Conservation (phyloP, 2,888 invertebrate genomes). For the Eulithis testata region DNA sequence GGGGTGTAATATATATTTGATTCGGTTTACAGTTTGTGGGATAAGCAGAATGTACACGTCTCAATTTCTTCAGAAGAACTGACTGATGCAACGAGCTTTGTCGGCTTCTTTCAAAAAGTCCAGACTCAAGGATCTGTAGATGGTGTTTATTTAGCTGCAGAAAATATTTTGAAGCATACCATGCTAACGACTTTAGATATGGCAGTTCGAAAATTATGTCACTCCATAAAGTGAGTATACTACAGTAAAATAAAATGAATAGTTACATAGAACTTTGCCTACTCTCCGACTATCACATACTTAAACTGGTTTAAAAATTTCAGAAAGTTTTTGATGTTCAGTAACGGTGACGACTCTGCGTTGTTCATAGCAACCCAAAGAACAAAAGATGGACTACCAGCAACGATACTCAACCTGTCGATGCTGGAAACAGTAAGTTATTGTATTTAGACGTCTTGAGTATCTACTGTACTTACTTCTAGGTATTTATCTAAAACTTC, state of each 20-base stretch:
- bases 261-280: too few relatives aligned
- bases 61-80: slow-evolving; percentile 30
- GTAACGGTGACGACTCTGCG: slow-evolving; percentile 19
- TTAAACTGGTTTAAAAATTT: slow-evolving; percentile 1
- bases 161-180: slow-evolving; percentile 9
- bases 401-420: slow-evolving; percentile 27
- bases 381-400: slow-evolving; percentile 24
- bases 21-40: slow-evolving; percentile 42
- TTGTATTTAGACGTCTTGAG: background rate
- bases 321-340: slow-evolving; percentile 26
- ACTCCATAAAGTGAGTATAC: slow-evolving; percentile 27
- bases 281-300: background rate
- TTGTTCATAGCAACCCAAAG: slow-evolving; percentile 19
- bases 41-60: slow-evolving; percentile 35
- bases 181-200: slow-evolving; percentile 17
- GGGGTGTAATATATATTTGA: background rate
- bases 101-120: slow-evolving; percentile 21
- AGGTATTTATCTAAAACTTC: too few relatives aligned
- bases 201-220: slow-evolving; percentile 22
- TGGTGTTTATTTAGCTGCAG: slow-evolving; percentile 30
- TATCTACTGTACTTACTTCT: too few relatives aligned
- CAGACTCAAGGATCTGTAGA: slow-evolving; percentile 17
- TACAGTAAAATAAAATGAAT: too few relatives aligned
- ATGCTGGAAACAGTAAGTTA: slow-evolving; percentile 22
- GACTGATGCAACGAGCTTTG: slow-evolving; percentile 15